Percentiles rank a stretch among this genome's conserved stretches.
Evolutionary conservation across 2,888 invertebrate genomes (phyloP).

Genomic region (Mallateleia sp.): DNA sequence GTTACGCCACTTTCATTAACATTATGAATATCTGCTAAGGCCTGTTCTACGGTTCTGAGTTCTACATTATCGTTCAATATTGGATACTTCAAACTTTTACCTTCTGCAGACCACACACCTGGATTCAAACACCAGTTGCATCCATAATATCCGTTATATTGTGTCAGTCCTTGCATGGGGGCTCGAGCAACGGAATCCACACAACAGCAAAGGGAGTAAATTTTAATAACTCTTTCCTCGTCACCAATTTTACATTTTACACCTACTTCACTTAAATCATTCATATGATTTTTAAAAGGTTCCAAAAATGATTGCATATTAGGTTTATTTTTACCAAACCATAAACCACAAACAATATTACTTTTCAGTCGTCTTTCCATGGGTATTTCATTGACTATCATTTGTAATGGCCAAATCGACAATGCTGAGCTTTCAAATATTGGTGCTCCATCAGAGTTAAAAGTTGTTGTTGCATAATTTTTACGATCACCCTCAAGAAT

Average conservation of each 20-base stretch:
- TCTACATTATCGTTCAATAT: background rate
- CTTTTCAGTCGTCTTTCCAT: slow-evolving; percentile 30
- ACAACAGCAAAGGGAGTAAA: slow-evolving; percentile 41
- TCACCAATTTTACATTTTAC: slow-evolving; percentile 35
- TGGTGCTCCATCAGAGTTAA: slow-evolving; percentile 68
- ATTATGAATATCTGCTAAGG: too few relatives aligned
- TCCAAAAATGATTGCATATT: slow-evolving; percentile 62
- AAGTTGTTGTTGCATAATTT: slow-evolving; percentile 58
- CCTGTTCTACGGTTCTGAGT: background rate
- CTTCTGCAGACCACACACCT: slow-evolving; percentile 29
- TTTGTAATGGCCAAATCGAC: slow-evolving; percentile 66
- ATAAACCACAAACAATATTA: slow-evolving; percentile 49
- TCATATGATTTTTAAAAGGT: slow-evolving; percentile 37
- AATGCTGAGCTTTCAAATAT: slow-evolving; percentile 55
- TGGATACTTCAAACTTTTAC: slow-evolving; percentile 18
- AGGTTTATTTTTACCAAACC: slow-evolving; percentile 69
- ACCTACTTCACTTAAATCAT: slow-evolving; percentile 30
- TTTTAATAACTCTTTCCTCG: slow-evolving; percentile 28
- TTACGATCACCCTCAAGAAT: slow-evolving; percentile 39
- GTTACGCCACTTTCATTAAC: background rate
- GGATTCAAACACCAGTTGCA: slow-evolving; percentile 73
- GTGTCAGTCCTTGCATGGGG: slow-evolving; percentile 66
- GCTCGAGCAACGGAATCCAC: slow-evolving; percentile 67
- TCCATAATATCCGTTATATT: slow-evolving; percentile 68
- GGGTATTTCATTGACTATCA: slow-evolving; percentile 68